Percentiles rank a stretch among this genome's conserved stretches.
Evolutionary conservation across 2,797 vertebrate species (phyloP).

Genomic region (Melanotaenia boesemani): DNA sequence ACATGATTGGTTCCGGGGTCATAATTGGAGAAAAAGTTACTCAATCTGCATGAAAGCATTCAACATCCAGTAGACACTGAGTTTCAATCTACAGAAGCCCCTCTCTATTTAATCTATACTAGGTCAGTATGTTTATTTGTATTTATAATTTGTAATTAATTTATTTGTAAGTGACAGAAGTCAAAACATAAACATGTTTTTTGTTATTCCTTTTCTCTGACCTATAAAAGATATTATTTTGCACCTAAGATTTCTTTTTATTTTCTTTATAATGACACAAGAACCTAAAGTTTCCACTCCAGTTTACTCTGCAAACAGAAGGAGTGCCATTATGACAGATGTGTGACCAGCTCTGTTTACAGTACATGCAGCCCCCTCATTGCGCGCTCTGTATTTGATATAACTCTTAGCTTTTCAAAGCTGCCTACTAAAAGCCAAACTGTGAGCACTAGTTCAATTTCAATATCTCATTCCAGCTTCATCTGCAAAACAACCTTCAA

Average conservation of each 20-base stretch:
- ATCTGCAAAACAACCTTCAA: neutral
- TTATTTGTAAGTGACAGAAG: neutral
- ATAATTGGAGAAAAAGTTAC: neutral
- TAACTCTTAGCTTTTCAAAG: neutral
- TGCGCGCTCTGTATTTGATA: conserved; percentile 36
- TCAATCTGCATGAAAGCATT: neutral
- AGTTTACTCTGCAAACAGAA: conserved; percentile 58
- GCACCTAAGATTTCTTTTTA: conserved; percentile 8
- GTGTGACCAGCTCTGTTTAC: conserved; percentile 69
- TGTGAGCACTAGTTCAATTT: neutral
- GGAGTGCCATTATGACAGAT: conserved; percentile 59
- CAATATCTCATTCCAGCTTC: neutral
- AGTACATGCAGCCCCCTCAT: conserved; percentile 52
- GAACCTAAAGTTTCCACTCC: conserved; percentile 70
- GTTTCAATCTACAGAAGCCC: neutral
- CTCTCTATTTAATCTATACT: no score
- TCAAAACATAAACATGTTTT: neutral
- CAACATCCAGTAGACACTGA: neutral
- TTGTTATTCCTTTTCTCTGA: neutral
- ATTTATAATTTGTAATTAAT: neutral
- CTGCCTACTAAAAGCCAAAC: conserved; percentile 1
- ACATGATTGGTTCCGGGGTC: conserved; percentile 3
- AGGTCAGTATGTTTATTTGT: neutral
- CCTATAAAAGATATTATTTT: conserved; percentile 5
- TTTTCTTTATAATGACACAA: conserved; percentile 34